Conservation (phyloP, 2,797 vertebrate genomes). For the Lithobates sylvaticus region DNA sequence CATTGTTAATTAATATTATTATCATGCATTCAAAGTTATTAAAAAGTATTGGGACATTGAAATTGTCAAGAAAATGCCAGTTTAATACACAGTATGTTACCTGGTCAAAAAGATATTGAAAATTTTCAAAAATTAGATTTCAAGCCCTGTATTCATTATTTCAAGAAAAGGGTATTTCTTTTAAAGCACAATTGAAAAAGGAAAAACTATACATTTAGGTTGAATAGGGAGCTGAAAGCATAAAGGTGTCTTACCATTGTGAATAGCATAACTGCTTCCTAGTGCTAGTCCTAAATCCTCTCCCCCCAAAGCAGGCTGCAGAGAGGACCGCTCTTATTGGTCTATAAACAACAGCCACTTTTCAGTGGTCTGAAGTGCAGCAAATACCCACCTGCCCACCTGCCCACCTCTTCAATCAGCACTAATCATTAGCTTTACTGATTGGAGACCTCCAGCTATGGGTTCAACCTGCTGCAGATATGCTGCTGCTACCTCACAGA, state of each 20-base stretch:
- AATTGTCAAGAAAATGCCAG: slow-evolving; percentile 54
- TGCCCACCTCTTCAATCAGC: no score
- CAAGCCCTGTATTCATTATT: slow-evolving; percentile 5
- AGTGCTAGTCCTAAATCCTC: no score
- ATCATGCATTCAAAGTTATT: slow-evolving; percentile 62
- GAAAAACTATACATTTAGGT: not conserved
- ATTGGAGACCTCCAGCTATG: no score
- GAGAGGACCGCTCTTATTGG: not conserved
- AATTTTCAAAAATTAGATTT: slow-evolving; percentile 5
- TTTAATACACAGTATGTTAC: slow-evolving; percentile 54
- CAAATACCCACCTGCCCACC: no score
- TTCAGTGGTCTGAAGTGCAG: no score
- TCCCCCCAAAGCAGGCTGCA: no score
- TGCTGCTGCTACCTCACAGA: no score
- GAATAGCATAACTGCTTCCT: not conserved
- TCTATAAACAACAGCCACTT: not conserved
- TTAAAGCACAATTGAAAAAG: not conserved
- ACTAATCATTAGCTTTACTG: no score
- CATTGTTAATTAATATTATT: slow-evolving; percentile 57
- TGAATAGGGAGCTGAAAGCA: not conserved
- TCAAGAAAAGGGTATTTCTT: not conserved
- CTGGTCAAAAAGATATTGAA: slow-evolving; percentile 51
- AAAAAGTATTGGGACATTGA: slow-evolving; percentile 39
- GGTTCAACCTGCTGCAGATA: no score
- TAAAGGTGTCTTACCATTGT: not conserved